Conservation (phyloP, 2,113 vertebrate species). For the Syngnathoides biaculeatus region DNA sequence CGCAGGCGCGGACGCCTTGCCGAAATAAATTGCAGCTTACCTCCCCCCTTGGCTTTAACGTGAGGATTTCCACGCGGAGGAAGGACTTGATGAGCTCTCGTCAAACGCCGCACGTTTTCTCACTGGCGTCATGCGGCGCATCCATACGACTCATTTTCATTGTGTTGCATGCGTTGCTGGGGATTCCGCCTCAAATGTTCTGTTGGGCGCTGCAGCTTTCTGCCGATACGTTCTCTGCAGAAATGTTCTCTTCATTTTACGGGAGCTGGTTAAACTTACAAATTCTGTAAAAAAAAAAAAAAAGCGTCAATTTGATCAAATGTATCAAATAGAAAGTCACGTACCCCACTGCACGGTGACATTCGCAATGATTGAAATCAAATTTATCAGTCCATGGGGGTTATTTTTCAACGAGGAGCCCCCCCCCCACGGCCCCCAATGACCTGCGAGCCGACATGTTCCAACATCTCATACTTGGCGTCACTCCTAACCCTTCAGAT, state of each 20-base stretch:
- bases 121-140: conserved; percentile 14
- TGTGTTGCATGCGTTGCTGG: not conserved
- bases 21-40: conserved; percentile 38
- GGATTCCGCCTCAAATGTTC: not conserved
- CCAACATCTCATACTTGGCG: too few relatives aligned
- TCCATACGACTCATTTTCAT: conserved; percentile 1
- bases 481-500: too few relatives aligned
- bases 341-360: not conserved
- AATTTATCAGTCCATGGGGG: not conserved
- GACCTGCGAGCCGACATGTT: not conserved
- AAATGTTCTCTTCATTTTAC: not conserved
- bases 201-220: not conserved
- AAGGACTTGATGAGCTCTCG: conserved; percentile 30
- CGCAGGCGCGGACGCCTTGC: conserved; percentile 29
- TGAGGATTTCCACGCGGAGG: conserved; percentile 33
- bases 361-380: conserved; percentile 2
- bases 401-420: not conserved
- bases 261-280: not conserved
- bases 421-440: too few relatives aligned
- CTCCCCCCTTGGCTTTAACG: conserved; percentile 27
- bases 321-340: not conserved
- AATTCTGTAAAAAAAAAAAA: not conserved
- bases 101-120: conserved; percentile 19
- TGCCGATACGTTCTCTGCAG: not conserved
- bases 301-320: too few relatives aligned